Evolutionary conservation across 92 coral and sea anemone species (phyloP), one percentile per base, ranked within the genome.

Genomic region (Metridium senile): DNA sequence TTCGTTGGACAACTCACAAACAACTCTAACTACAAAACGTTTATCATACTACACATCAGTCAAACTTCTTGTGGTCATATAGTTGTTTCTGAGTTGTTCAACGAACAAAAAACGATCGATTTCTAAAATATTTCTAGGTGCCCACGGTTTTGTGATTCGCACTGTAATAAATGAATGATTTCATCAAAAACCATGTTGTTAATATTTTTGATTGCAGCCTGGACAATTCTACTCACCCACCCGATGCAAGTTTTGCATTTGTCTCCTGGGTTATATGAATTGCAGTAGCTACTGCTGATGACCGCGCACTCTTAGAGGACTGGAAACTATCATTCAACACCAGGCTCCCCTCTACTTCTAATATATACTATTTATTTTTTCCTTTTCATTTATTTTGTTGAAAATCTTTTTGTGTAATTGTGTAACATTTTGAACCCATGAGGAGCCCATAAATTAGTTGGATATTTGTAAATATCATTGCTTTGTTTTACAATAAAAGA

Each of bases 221-320:
- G 77, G 74, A 29, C 62, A 75, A n/a, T 22, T 9, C 58, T 3
- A 32, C 54, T 21, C 26, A 54, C 54, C 74, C 2, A 33, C 19
- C 39, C 11, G 20, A 22, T 85, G 89, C 52, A 33, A 34, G 61
- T 80, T 29, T 46, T 80, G 86, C 30, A 22, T 81, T 11, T 85
- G 89, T 70, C 62, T 61, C 2, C 31, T 49, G n/a, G 86, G 82
- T 11, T 13, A 62, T 34, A 80, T 85, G 89, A 34, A 28, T 45
- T 79, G 85, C 53, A 22, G 20, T 25, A 53, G 11, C 17, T 1
- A n/a, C 52, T 78, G 84, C 63, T 84, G 35, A 26, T 59, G 62
- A 45, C 22, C 31, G 52, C 46, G 26, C n/a, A 70, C 61, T 9
- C 49, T 49, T 0, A 70, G 26, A 70, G 51, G 45, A 70, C 74